Percentiles rank a stretch among this genome's conserved stretches.
phyloP scores from a whole-genome alignment of 2,797 vertebrate genomes.

The Dipus sagitta region DNA sequence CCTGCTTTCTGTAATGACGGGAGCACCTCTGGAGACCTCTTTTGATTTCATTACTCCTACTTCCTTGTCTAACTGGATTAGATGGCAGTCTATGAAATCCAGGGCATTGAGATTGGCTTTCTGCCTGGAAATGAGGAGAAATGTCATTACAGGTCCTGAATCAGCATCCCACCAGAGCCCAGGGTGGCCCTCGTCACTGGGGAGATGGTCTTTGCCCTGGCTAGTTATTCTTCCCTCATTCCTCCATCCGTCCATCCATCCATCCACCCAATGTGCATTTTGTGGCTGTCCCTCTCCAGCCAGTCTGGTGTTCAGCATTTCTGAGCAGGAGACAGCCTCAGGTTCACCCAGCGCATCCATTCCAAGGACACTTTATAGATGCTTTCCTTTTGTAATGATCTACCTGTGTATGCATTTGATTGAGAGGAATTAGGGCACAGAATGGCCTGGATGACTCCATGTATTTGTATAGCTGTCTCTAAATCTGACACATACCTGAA shows the following conservation, averaged over 20 bases:
- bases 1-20: conserved; percentile 59
- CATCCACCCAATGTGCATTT: neutral
- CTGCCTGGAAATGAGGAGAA: conserved; percentile 85
- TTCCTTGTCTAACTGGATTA: conserved; percentile 87
- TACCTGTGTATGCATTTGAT: neutral
- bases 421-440: too few relatives aligned
- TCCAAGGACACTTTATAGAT: neutral
- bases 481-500: neutral
- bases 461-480: neutral
- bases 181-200: conserved; percentile 45
- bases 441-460: neutral
- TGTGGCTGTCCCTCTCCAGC: neutral
- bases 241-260: neutral
- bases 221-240: conserved; percentile 12
- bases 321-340: neutral
- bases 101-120: conserved; percentile 71
- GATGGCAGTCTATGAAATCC: conserved; percentile 84
- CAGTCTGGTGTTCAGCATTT: neutral
- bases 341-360: neutral
- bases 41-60: conserved; percentile 84
- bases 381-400: neutral
- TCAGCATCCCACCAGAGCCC: conserved; percentile 75
- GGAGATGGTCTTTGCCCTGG: conserved; percentile 36
- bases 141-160: conserved; percentile 82
- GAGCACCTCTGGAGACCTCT: conserved; percentile 56